Evolutionary conservation across 2,888 invertebrate genomes (phyloP).

Genomic region (Trileptium ribeirensis): DNA sequence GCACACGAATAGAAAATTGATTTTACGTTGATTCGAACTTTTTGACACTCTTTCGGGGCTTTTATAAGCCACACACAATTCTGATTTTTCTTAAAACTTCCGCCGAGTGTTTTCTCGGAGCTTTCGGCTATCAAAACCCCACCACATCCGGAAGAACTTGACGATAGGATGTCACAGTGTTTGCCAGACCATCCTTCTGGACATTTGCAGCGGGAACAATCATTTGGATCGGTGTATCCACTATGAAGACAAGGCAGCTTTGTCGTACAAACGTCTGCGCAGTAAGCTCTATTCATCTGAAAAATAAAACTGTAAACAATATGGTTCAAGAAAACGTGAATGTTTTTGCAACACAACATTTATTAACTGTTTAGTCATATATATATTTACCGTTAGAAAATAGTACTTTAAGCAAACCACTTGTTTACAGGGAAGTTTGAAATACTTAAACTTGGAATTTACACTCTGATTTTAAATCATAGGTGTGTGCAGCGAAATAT

Average conservation of each 20-base stretch:
- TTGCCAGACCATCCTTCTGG: slow-evolving; percentile 44
- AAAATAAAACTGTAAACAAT: neutral
- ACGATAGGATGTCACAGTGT: slow-evolving; percentile 40
- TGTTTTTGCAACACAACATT: too few species aligned
- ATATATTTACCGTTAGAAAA: too few species aligned
- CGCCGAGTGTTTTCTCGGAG: slow-evolving; percentile 14
- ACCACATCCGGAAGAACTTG: slow-evolving; percentile 25
- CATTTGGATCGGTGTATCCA: slow-evolving; percentile 47
- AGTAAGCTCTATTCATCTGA: slow-evolving; percentile 25
- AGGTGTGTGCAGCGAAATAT: too few species aligned
- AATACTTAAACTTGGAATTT: too few species aligned
- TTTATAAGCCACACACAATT: slow-evolving; percentile 47
- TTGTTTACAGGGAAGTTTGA: too few species aligned
- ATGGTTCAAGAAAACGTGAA: too few species aligned
- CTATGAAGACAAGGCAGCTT: slow-evolving; percentile 33
- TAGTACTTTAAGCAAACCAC: too few species aligned
- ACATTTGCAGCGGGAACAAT: slow-evolving; percentile 44
- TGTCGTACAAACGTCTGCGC: neutral
- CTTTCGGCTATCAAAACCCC: neutral
- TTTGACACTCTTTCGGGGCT: slow-evolving; percentile 32
- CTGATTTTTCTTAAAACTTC: slow-evolving; percentile 33
- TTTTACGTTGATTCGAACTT: slow-evolving; percentile 41
- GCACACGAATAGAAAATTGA: slow-evolving; percentile 28
- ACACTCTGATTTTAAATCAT: too few species aligned
- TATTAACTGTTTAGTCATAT: too few species aligned